phyloP scores from a whole-genome alignment of 2,797 vertebrate species.

The Coregonus ussuriensis region DNA sequence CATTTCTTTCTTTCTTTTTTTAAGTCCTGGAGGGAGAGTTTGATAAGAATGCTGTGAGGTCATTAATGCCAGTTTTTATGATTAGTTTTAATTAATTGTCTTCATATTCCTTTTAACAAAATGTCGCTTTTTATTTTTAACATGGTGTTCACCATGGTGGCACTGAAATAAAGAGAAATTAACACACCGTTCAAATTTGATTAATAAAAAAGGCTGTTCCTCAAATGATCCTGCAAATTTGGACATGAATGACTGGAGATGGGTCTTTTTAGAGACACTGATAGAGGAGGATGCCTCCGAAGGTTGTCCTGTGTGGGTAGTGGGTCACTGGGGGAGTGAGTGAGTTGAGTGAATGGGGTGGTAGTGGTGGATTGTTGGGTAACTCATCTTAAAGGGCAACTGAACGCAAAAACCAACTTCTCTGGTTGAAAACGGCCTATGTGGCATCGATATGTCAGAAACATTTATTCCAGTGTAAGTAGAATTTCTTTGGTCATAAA shows the following conservation, averaged over 20 bases:
- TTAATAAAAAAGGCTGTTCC: slow-evolving; percentile 83
- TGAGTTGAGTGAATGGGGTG: not conserved
- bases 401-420: no score
- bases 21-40: slow-evolving; percentile 67
- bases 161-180: slow-evolving; percentile 81
- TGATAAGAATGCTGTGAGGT: slow-evolving; percentile 79
- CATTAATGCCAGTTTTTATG: slow-evolving; percentile 74
- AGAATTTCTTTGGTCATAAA: no score
- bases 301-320: not conserved
- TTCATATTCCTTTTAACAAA: slow-evolving; percentile 73
- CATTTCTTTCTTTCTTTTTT: slow-evolving; percentile 45
- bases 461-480: no score
- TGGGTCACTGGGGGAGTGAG: not conserved
- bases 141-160: slow-evolving; percentile 78
- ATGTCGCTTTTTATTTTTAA: slow-evolving; percentile 78
- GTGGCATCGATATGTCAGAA: no score
- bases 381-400: not conserved
- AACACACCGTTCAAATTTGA: slow-evolving; percentile 79
- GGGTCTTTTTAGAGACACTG: slow-evolving; percentile 29
- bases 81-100: slow-evolving; percentile 75
- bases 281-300: not conserved
- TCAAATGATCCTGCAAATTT: slow-evolving; percentile 67
- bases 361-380: not conserved
- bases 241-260: slow-evolving; percentile 65
- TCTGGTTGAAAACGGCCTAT: no score